Base-by-base conservation (phyloP, 2,113 vertebrate genomes). In the Hymenochirus boettgeri region DNA sequence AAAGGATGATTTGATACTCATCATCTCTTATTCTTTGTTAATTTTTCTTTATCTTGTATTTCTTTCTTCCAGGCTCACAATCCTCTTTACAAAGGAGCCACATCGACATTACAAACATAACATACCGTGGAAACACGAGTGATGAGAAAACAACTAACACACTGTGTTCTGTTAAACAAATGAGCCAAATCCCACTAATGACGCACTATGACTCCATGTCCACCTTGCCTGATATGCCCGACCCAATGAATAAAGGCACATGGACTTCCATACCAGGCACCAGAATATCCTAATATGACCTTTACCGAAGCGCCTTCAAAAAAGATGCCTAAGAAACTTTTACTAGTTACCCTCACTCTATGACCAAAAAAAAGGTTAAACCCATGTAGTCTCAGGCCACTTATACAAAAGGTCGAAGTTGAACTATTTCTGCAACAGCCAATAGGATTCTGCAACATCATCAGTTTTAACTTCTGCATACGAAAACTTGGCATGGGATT, bases 31-130 rank as follows among this genome's bases (percentile, higher is more conserved):
- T 35, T 35, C 33, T 35, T 35, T 7, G 10, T 31, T 31, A 31
- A 5, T 5, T 10, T 5, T 31, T 31, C 29, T 31, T 31, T 31
- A 10, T 31, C 29, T 31, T 8, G n/a, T 7, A 42, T 42, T 18
- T n/a, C 10, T 2, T 72, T 74, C 72, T 81, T 85, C 19, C 78
- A 99, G 96, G 93, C 71, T 25, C 85, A 97, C 81, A 98, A 99
- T 61, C 96, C 96, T 0, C 73, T 99, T 62, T 99, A 93, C 31
- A 93, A 89, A 84, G 90, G 87, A 71, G 94, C 96, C 45, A 97
- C 92, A 0, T 91, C 91, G 10, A 98, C 96, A 47, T 98, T 80
- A 96, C 91, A 52, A 98, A 99, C 42, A 82, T 99, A 70, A 86
- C 96, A 0, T 99, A 96, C 72, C 73, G 80, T 0, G 93, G 91